A percentile compares a stretch with the other conserved stretches of the same genome.
These are phyloP conservation scores for Perizoma affinitatum DNA, from an alignment of 2,888 invertebrate genomes.

Conservation along the genomic window DNA sequence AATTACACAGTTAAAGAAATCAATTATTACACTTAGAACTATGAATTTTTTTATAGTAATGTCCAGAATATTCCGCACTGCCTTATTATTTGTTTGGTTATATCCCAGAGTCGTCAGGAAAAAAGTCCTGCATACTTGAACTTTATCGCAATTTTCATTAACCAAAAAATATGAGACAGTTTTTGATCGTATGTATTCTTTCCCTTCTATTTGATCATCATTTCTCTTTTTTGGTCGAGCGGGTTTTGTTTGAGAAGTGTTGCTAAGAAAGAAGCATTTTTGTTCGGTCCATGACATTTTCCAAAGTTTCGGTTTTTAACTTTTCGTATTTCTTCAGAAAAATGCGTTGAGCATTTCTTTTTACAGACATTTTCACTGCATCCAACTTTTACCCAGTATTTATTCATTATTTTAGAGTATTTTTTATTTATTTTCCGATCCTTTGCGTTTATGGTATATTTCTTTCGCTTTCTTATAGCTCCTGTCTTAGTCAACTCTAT, in stretches of 20 bases:
- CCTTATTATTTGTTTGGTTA: conserved; percentile 12
- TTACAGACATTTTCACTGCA: conserved; percentile 29
- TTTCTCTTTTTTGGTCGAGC: background rate
- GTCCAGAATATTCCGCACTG: conserved; percentile 11
- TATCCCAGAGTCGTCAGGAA: conserved; percentile 17
- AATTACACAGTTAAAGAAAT: too few species aligned
- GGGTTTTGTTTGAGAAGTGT: too few species aligned
- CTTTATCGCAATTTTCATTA: conserved; percentile 21
- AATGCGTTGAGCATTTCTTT: conserved; percentile 30
- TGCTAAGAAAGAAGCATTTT: background rate
- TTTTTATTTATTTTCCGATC: conserved; percentile 26
- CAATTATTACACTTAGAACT: too few species aligned
- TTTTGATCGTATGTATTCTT: conserved; percentile 6
- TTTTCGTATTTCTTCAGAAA: conserved; percentile 30
- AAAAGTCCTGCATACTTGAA: conserved; percentile 23
- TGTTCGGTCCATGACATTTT: background rate
- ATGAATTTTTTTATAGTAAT: conserved; percentile 13
- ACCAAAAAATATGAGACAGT: conserved; percentile 21
- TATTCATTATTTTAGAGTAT: conserved; percentile 27
- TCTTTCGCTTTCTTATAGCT: conserved; percentile 27
- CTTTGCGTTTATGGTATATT: conserved; percentile 27
- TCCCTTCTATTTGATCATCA: background rate
- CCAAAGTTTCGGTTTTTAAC: background rate
- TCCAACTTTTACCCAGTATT: conserved; percentile 35
- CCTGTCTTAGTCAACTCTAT: conserved; percentile 25